These are phyloP conservation scores for Nipponacmea schrenckii DNA, from an alignment of 2,888 invertebrate genomes.

Conservation along the genomic window DNA sequence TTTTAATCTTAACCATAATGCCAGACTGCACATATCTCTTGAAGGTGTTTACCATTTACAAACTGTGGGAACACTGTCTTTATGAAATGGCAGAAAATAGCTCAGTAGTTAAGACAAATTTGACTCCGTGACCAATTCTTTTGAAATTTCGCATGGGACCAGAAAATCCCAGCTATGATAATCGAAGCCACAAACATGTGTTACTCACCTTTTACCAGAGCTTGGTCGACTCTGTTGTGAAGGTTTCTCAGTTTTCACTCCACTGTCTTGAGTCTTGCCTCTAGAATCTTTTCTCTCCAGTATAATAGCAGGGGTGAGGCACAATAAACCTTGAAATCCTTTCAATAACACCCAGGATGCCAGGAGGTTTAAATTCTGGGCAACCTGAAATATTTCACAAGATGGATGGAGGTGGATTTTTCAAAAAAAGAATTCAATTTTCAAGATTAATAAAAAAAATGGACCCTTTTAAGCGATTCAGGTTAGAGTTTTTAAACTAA, in stretches of 20 bases:
- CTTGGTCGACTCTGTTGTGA: slow-evolving; percentile 40
- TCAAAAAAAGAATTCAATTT: no score
- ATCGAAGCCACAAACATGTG: no score
- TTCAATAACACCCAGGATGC: slow-evolving; percentile 89
- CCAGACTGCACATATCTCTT: no score
- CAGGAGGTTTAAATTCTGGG: slow-evolving; percentile 87
- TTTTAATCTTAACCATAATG: no score
- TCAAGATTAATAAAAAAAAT: no score
- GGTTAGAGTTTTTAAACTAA: background rate
- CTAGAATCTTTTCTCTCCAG: slow-evolving; percentile 54
- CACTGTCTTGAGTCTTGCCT: slow-evolving; percentile 25
- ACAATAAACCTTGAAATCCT: slow-evolving; percentile 78
- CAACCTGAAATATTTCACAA: slow-evolving; percentile 37
- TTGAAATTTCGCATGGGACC: slow-evolving; percentile 11
- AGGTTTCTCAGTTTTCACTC: slow-evolving; percentile 34
- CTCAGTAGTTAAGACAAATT: no score
- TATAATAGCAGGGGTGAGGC: slow-evolving; percentile 53
- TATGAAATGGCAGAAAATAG: background rate
- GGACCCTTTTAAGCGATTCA: no score
- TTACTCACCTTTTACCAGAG: slow-evolving; percentile 48
- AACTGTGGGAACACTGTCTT: slow-evolving; percentile 5
- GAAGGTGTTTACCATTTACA: no score
- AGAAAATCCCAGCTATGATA: background rate
- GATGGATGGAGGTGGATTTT: background rate
- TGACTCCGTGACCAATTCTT: no score